Evolutionary conservation across 2,113 vertebrate species (phyloP).

Genomic region (Ornithorhynchus anatinus): DNA sequence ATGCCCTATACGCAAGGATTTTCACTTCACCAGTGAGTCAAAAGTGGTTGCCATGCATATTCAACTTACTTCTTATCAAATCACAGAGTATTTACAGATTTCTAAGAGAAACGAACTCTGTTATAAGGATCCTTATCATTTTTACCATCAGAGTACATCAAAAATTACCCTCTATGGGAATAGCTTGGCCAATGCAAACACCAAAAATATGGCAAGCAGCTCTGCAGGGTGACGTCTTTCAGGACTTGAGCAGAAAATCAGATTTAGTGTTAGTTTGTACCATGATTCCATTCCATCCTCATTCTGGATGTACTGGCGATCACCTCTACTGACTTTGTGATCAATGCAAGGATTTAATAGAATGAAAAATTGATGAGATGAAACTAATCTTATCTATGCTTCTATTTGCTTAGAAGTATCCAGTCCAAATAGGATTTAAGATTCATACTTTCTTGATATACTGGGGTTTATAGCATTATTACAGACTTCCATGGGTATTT

Average conservation of each 20-base stretch:
- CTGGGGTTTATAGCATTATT: too few relatives aligned
- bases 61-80: too few relatives aligned
- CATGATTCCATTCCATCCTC: fast-evolving
- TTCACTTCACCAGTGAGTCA: neutral
- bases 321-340: neutral
- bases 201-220: neutral
- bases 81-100: neutral
- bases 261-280: too few relatives aligned
- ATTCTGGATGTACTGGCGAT: neutral
- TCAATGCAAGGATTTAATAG: neutral
- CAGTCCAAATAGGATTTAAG: neutral
- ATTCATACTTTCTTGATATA: neutral
- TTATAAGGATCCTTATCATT: too few relatives aligned
- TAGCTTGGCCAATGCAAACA: neutral
- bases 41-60: neutral
- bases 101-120: neutral
- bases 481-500: neutral
- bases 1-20: too few relatives aligned
- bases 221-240: too few relatives aligned
- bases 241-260: too few relatives aligned
- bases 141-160: too few relatives aligned
- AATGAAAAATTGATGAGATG: neutral
- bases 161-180: neutral
- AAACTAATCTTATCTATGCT: neutral
- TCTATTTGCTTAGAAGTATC: neutral